Evolutionary conservation across 2,797 vertebrate species (phyloP), one percentile per base, ranked within the genome.

Genomic region (Alauda arvensis): DNA sequence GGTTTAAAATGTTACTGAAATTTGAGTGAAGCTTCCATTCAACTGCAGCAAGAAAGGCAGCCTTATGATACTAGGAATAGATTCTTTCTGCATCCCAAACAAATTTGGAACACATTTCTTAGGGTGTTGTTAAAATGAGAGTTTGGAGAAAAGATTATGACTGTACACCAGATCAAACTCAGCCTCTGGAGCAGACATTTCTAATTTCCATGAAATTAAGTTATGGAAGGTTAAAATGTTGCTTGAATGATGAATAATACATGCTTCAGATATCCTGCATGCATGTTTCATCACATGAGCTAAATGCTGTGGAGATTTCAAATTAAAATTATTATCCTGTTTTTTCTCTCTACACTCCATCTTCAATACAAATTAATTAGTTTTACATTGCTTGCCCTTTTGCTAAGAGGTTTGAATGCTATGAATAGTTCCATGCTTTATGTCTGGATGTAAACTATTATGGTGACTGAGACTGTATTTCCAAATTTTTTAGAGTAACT

Each of bases 331-430:
- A 39, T 77, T 66, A 65, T 39, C 60, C 45, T 55, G 45, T 1
- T 45, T 91, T 83, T 80, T 68, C 52, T 83, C 56, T 72, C 59
- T 83, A 24, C n/a, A 15, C 43, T 85, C 16, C 26, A 49, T 66
- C 59, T 81, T 75, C 53, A 77, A 19, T n/a, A 71, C 10, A 77
- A 76, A 89, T 80, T 53, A 71, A 84, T 75, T 87, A 51, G 33
- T 78, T 88, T 93, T 42, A 72, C 56, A 45, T 85, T 85, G 37
- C 31, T 83, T 91, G 26, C 34, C 48, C 70, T 81, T 83, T 83
- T 81, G 23, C 23, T 45, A 67, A 57, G 53, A 80, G 34, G 21
- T 88, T 87, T 65, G 37, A 57, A 18, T 43, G 12, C 23, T 52
- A 28, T 23, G 31, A 67, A 26, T 25, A 70, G 15, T 69, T 49